phyloP scores from a whole-genome alignment of 1,140 invertebrate species.

The Drosophila yakuba region DNA sequence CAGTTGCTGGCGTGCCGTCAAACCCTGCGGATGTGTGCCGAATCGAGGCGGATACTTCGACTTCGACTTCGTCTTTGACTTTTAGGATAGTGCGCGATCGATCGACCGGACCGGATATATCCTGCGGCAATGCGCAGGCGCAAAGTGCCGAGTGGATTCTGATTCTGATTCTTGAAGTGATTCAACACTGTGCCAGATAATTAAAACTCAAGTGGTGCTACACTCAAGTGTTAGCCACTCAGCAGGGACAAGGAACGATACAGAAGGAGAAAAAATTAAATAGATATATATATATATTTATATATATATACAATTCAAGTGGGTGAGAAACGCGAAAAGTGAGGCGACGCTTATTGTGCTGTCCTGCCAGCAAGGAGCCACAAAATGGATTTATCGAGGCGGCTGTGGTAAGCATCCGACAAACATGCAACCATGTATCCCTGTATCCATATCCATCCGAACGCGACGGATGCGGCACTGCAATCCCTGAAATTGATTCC shows the following conservation, averaged over 20 bases:
- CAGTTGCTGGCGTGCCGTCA: constrained; percentile 77
- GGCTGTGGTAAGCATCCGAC: constrained; percentile 83
- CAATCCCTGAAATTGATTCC: constrained; percentile 76
- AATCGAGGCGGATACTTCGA: constrained; percentile 47
- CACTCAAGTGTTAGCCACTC: constrained; percentile 30
- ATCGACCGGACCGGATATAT: constrained; percentile 12
- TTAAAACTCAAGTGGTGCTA: constrained; percentile 71
- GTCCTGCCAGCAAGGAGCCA: constrained; percentile 47
- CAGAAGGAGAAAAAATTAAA: background rate
- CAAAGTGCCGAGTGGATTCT: constrained; percentile 56
- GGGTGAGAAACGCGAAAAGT: constrained; percentile 3
- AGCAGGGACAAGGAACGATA: constrained; percentile 6
- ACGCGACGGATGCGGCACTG: constrained; percentile 26
- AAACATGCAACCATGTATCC: constrained; percentile 59
- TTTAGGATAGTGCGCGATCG: constrained; percentile 21
- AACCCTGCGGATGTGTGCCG: constrained; percentile 75
- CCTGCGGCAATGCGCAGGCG: constrained; percentile 71
- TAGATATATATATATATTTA: background rate
- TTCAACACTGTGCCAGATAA: constrained; percentile 61
- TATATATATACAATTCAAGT: constrained; percentile 13
- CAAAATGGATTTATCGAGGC: constrained; percentile 84
- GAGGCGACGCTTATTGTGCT: constrained; percentile 57
- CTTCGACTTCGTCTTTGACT: background rate
- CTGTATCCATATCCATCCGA: constrained; percentile 49
- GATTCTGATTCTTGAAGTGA: constrained; percentile 27